Evolutionary conservation across 2,888 invertebrate species (phyloP).

Genomic region (Drosophila mayaguana): DNA sequence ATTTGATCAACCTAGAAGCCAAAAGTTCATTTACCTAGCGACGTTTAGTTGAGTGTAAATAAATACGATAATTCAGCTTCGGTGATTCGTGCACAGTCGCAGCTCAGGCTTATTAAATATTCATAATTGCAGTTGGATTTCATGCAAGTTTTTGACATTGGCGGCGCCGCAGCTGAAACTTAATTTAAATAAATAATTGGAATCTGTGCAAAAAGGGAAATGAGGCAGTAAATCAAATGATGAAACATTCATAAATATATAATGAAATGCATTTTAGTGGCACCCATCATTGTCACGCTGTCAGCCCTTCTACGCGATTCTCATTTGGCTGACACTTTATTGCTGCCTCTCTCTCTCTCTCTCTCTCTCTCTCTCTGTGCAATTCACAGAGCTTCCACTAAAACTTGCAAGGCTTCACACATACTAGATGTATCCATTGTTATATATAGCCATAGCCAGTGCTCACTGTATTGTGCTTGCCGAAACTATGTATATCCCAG

Average conservation of each 20-base stretch:
- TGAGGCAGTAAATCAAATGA: neutral
- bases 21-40: neutral
- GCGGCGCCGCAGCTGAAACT: neutral
- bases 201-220: neutral
- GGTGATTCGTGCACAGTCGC: neutral
- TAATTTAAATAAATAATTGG: constrained; percentile 3
- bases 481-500: neutral
- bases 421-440: neutral
- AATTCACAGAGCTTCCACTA: neutral
- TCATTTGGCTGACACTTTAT: neutral
- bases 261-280: neutral
- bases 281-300: neutral
- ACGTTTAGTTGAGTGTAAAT: neutral
- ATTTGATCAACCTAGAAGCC: too few relatives aligned
- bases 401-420: neutral
- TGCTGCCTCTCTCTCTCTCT: too few relatives aligned
- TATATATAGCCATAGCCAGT: neutral
- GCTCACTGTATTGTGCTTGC: constrained; percentile 21
- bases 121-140: neutral
- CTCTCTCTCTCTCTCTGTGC: too few relatives aligned
- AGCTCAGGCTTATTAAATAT: neutral
- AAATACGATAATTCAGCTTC: neutral
- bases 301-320: neutral
- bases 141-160: neutral
- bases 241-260: neutral